A percentile compares a stretch with the other conserved stretches of the same genome.
These are phyloP conservation scores for Lerista edwardsae DNA, from an alignment of 2,797 vertebrate genomes.

Conservation along the genomic window DNA sequence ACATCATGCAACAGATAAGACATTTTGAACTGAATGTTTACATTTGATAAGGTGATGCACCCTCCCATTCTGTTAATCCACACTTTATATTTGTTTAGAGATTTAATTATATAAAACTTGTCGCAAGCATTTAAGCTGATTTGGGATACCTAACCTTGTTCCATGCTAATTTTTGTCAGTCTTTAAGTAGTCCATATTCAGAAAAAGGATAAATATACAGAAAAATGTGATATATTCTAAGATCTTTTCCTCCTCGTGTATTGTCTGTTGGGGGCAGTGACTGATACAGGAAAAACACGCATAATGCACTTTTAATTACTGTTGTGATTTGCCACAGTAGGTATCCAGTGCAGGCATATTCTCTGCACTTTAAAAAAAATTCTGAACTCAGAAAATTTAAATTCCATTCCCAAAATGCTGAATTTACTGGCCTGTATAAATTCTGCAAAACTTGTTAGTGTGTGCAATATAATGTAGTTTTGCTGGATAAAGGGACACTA, in stretches of 20 bases:
- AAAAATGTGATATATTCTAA: not conserved
- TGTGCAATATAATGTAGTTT: not conserved
- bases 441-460: not conserved
- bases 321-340: not conserved
- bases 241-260: not conserved
- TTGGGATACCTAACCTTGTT: not conserved
- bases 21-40: not conserved
- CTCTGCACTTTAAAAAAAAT: not conserved
- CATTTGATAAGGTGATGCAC: not conserved
- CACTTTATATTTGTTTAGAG: not conserved
- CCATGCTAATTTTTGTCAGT: not conserved
- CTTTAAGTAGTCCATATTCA: not conserved
- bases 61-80: not conserved
- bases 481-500: not conserved
- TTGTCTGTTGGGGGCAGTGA: not conserved
- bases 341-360: not conserved
- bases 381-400: not conserved
- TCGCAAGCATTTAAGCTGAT: not conserved
- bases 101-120: not conserved
- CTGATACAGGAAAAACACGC: not conserved
- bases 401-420: not conserved
- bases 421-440: not conserved
- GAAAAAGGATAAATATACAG: not conserved
- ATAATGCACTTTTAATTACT: not conserved
- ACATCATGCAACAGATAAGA: not conserved